phyloP scores from a whole-genome alignment of 2,888 invertebrate species.

The Caradrina clavipalpis region DNA sequence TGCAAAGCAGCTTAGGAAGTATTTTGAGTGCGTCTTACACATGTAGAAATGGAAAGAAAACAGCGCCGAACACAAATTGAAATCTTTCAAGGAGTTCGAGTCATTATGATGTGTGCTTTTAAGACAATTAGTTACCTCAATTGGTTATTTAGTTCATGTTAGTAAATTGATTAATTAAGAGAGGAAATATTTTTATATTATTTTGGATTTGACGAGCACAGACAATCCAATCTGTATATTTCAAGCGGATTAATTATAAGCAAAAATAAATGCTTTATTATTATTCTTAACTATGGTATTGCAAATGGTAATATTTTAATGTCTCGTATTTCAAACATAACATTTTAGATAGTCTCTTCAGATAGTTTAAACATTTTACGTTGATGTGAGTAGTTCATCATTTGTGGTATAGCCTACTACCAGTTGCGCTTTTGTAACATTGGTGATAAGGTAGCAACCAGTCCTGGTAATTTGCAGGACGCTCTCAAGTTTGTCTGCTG shows the following conservation, averaged over 20 bases:
- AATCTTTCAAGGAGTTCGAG: constrained; percentile 57
- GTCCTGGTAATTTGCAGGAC: background rate
- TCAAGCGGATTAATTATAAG: background rate
- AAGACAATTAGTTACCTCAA: constrained; percentile 52
- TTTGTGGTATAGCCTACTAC: background rate
- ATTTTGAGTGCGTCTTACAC: constrained; percentile 74
- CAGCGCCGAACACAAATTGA: constrained; percentile 57
- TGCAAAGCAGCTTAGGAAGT: constrained; percentile 88
- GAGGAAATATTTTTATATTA: background rate
- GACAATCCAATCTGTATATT: background rate
- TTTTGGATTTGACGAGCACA: background rate
- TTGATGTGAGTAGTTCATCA: background rate
- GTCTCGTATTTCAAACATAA: too few species aligned
- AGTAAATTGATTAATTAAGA: background rate
- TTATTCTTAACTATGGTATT: background rate
- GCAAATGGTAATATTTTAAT: background rate
- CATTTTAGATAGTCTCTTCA: too few species aligned
- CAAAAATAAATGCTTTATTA: background rate
- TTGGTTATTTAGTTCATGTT: constrained; percentile 42
- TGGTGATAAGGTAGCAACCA: background rate
- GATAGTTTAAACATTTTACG: too few species aligned
- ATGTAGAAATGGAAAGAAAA: constrained; percentile 60
- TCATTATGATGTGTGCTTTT: constrained; percentile 51
- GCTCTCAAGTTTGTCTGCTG: background rate
- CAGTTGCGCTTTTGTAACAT: background rate